Conservation (phyloP, 92 coral and sea anemone genomes). For the Diadumene lineata region DNA sequence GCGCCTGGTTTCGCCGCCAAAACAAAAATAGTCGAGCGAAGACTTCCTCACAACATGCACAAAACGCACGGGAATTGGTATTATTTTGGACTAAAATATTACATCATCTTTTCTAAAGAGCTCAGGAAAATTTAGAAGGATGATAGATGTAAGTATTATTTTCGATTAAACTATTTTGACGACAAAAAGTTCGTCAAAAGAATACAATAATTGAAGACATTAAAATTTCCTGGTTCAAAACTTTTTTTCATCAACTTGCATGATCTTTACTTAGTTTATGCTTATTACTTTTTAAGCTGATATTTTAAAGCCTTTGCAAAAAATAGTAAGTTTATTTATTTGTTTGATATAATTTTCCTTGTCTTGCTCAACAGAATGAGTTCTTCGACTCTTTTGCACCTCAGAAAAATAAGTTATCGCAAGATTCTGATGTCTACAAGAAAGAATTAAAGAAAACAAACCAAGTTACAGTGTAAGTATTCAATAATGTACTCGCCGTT, state of each 20-base stretch:
- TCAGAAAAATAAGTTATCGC: background rate
- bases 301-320: background rate
- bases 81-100: too few species aligned
- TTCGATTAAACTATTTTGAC: background rate
- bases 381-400: slow-evolving; percentile 10
- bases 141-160: slow-evolving; percentile 10
- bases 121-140: background rate
- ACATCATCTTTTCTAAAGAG: background rate
- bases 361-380: slow-evolving; percentile 10
- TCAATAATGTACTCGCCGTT: background rate
- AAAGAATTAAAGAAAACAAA: slow-evolving; percentile 19
- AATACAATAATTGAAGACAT: background rate
- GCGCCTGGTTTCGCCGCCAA: too few species aligned
- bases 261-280: background rate
- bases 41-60: too few species aligned
- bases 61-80: too few species aligned
- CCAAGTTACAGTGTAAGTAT: slow-evolving; percentile 27
- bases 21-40: too few species aligned
- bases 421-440: background rate
- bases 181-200: background rate
- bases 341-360: background rate
- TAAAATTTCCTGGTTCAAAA: background rate
- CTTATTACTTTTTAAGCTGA: background rate
- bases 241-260: too few species aligned
- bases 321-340: background rate